Percentiles rank a stretch among this genome's conserved stretches.
phyloP scores from a whole-genome alignment of 2,888 invertebrate genomes.

The Caenorhabditis wallacei region DNA sequence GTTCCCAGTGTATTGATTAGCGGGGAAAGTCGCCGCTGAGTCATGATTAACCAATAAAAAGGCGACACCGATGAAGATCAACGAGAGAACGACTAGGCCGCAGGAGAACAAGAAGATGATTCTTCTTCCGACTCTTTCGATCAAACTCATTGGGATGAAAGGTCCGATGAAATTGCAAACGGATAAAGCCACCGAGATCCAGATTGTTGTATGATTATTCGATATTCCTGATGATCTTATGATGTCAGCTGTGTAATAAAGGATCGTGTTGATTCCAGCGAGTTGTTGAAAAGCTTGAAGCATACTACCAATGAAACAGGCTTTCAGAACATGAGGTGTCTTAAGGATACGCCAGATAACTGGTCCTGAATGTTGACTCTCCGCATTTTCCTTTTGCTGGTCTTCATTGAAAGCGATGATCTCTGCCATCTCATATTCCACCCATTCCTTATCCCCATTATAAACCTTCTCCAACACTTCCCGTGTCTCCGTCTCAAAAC shows the following conservation, averaged over 20 bases:
- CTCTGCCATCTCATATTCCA: slow-evolving; percentile 78
- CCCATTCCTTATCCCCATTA: slow-evolving; percentile 76
- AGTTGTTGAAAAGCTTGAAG: slow-evolving; percentile 86
- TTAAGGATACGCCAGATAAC: slow-evolving; percentile 71
- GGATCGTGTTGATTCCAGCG: slow-evolving; percentile 86
- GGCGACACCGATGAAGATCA: slow-evolving; percentile 78
- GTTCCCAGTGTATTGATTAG: slow-evolving; percentile 22
- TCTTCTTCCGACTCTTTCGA: slow-evolving; percentile 78
- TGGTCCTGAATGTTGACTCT: slow-evolving; percentile 1
- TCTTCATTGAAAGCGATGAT: slow-evolving; percentile 67
- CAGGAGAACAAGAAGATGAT: slow-evolving; percentile 77
- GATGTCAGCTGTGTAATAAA: slow-evolving; percentile 82
- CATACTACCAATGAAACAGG: slow-evolving; percentile 85
- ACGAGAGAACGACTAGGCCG: slow-evolving; percentile 73
- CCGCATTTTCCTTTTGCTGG: slow-evolving; percentile 52
- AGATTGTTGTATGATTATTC: slow-evolving; percentile 77
- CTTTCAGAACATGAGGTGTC: slow-evolving; percentile 82
- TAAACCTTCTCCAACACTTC: slow-evolving; percentile 71
- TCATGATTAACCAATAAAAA: slow-evolving; percentile 67
- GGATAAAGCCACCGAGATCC: slow-evolving; percentile 72
- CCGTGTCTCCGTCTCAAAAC: slow-evolving; percentile 65
- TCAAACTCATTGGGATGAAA: slow-evolving; percentile 80
- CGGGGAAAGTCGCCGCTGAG: slow-evolving; percentile 38
- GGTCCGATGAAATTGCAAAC: slow-evolving; percentile 78
- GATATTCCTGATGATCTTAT: slow-evolving; percentile 77